Conservation (phyloP, 2,113 vertebrate genomes). For the Parotia lawesii region DNA sequence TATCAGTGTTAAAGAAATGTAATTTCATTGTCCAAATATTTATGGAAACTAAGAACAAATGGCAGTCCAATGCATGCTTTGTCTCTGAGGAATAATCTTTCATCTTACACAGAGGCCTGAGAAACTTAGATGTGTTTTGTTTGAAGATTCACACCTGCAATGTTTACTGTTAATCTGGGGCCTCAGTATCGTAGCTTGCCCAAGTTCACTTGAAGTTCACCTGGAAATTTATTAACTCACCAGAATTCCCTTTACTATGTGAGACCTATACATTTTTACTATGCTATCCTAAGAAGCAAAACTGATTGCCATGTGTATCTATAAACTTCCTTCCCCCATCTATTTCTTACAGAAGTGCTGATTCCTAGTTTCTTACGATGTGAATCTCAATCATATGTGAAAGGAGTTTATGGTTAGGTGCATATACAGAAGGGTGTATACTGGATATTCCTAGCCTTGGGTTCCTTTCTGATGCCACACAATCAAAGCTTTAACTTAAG, state of each 20-base stretch:
- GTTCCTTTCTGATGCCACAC: background rate
- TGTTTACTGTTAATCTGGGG: background rate
- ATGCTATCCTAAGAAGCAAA: background rate
- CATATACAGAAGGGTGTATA: background rate
- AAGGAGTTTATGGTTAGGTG: background rate
- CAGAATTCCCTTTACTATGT: background rate
- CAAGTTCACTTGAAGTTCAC: background rate
- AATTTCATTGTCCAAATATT: background rate
- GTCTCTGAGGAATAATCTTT: background rate
- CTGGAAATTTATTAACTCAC: background rate
- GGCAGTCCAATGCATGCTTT: background rate
- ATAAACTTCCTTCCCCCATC: background rate
- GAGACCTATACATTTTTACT: background rate
- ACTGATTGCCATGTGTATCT: background rate
- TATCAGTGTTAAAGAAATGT: background rate
- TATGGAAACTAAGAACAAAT: background rate
- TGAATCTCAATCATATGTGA: background rate
- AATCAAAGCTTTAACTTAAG: background rate
- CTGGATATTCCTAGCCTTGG: background rate
- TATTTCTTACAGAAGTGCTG: background rate
- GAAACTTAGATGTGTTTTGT: background rate
- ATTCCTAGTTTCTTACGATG: background rate
- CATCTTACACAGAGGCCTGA: background rate
- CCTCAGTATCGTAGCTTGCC: background rate
- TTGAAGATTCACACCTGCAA: background rate